A percentile compares a stretch with the other conserved stretches of the same genome.
phyloP scores from a whole-genome alignment of 2,797 vertebrate genomes.

The Sciurus vulgaris region DNA sequence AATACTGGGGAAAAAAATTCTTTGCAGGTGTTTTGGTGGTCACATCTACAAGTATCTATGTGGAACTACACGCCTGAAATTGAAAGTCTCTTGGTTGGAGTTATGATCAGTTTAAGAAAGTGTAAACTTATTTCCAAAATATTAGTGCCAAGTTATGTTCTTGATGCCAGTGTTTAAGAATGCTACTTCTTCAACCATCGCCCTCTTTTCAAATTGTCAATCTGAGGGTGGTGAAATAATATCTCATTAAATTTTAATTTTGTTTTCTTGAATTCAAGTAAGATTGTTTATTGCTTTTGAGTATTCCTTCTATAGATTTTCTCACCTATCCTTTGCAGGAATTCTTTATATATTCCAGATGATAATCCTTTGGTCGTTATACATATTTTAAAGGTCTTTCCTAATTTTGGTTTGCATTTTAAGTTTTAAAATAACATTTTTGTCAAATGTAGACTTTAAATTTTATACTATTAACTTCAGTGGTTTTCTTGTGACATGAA shows the following conservation, averaged over 20 bases:
- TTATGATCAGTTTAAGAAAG: not conserved
- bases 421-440: not conserved
- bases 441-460: not conserved
- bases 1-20: not conserved
- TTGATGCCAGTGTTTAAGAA: not conserved
- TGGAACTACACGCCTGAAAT: not conserved
- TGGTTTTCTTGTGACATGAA: not conserved
- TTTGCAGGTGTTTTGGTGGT: not conserved
- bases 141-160: not conserved
- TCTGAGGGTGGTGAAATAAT: not conserved
- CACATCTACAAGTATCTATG: not conserved
- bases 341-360: conserved; percentile 4
- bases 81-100: not conserved
- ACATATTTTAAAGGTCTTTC: not conserved
- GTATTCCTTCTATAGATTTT: not conserved
- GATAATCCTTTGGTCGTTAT: not conserved
- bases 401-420: conserved; percentile 1
- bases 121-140: not conserved
- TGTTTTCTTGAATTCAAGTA: not conserved
- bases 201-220: not conserved
- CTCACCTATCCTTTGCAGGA: not conserved
- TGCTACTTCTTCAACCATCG: not conserved
- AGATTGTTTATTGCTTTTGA: not conserved
- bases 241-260: conserved; percentile 11
- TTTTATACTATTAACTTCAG: not conserved